Base-by-base conservation (phyloP, 2,797 vertebrate genomes). In the Karalla daura region DNA sequence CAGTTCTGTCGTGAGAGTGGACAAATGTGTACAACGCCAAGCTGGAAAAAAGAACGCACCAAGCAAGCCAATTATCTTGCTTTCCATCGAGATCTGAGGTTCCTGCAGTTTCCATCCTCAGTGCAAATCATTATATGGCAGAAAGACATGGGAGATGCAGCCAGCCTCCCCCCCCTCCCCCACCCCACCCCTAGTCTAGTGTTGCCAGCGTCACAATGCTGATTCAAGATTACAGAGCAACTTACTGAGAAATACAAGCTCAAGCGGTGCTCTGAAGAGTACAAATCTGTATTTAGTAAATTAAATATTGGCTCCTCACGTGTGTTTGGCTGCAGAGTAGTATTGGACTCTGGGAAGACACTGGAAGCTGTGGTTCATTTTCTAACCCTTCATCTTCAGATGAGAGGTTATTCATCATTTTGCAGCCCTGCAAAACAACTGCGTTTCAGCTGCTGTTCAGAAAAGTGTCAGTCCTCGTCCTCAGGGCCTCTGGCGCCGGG, bases 241-340 rank as follows among this genome's bases (percentile, higher is more conserved):
- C 47, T 45, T 25, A 36, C 66, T 67, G 79, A 75, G 74, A 54
- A 67, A 79, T 78, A 54, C 63, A 70, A 65, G 59, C 39, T 81
- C 68, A 28, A 66, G 44, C 8, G 0, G 13, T 60, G 23, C 27
- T 70, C 70, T 39, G 55, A 81, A 50, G 47, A 74, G 35, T 25
- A 70, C 61, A 76, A 70, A 80, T 77, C 74, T 76, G 72, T 82
- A 83, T 73, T 86, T 73, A 75, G 76, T 67, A 72, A 86, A 86
- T 86, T 84, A 88, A 85, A 86, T 85, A 88, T 85, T 87, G 81
- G 84, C 74, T 86, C 60, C 36, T 83, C 70, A 55, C 63, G 55
- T 80, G 69, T 51, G 61, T 70, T 74, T 76, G 76, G 70, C 66
- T 44, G 28, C 41, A 17, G 45, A 13, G 5, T 58, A 28, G 28